phyloP scores from a whole-genome alignment of 1,140 invertebrate genomes.

The Parapsyche elsis region DNA sequence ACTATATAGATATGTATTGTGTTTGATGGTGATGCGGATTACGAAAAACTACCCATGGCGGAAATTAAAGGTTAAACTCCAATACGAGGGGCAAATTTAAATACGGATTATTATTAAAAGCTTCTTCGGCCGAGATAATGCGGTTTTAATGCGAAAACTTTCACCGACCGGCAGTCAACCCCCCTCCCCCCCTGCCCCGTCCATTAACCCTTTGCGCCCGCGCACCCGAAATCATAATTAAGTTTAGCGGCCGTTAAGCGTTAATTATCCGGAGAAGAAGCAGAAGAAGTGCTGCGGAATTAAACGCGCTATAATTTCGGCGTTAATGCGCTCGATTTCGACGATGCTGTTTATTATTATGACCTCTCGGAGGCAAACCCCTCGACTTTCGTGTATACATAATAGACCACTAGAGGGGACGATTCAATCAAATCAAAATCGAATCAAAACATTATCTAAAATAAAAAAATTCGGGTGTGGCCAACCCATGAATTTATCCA shows the following conservation, averaged over 20 bases:
- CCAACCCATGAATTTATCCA: too few relatives aligned
- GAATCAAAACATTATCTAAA: too few relatives aligned
- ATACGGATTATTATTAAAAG: constrained; percentile 51
- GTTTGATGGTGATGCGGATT: too few relatives aligned
- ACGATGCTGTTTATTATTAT: background rate
- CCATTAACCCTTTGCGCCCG: constrained; percentile 46
- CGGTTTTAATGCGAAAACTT: constrained; percentile 51
- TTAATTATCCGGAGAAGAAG: constrained; percentile 50
- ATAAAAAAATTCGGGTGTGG: too few relatives aligned
- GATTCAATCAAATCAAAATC: too few relatives aligned
- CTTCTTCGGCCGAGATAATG: constrained; percentile 48
- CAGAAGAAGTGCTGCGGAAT: constrained; percentile 13
- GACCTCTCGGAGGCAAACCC: too few relatives aligned
- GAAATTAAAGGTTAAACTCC: too few relatives aligned
- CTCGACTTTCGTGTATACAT: too few relatives aligned
- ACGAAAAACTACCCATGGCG: too few relatives aligned
- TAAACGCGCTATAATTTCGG: background rate
- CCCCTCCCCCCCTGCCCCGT: too few relatives aligned
- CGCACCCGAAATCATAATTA: constrained; percentile 47
- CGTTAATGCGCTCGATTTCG: constrained; percentile 10
- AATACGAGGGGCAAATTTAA: constrained; percentile 37
- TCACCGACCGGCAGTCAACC: constrained; percentile 11
- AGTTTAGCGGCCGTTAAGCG: constrained; percentile 50
- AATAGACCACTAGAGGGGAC: too few relatives aligned
- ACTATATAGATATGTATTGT: too few relatives aligned